Evolutionary conservation across 2,888 invertebrate genomes (phyloP).

Genomic region (Lutraria lutraria): DNA sequence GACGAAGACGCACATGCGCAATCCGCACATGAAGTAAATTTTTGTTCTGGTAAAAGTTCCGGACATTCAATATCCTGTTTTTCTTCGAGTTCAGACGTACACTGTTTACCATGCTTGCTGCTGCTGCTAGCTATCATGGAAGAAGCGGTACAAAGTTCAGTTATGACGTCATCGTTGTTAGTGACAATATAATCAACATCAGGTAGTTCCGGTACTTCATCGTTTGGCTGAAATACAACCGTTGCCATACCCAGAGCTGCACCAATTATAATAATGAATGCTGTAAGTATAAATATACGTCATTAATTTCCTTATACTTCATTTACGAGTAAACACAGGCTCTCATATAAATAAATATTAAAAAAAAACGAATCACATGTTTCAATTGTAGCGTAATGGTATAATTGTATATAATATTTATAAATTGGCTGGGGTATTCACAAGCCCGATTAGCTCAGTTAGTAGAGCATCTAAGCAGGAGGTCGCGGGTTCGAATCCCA

Average conservation of each 20-base stretch:
- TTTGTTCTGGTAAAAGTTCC: conserved; percentile 48
- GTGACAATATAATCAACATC: conserved; percentile 60
- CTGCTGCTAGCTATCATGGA: conserved; percentile 51
- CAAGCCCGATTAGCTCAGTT: background rate
- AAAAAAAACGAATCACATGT: too few species aligned
- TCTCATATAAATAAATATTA: too few species aligned
- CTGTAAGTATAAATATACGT: conserved; percentile 27
- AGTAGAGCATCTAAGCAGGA: background rate
- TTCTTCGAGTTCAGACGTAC: conserved; percentile 40
- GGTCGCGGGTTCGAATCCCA: too few species aligned
- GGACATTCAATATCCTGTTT: conserved; percentile 52
- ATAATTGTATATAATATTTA: too few species aligned
- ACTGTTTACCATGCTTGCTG: conserved; percentile 38
- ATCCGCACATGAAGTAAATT: conserved; percentile 39
- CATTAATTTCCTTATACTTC: too few species aligned
- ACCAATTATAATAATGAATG: conserved; percentile 65
- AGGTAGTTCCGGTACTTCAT: conserved; percentile 55
- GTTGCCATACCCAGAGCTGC: conserved; percentile 70
- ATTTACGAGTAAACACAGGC: too few species aligned
- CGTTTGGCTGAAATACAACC: conserved; percentile 65
- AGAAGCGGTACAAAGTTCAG: conserved; percentile 54
- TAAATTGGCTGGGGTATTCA: too few species aligned
- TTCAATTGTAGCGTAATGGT: too few species aligned
- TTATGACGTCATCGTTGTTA: conserved; percentile 56
- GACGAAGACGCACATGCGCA: conserved; percentile 33